A percentile compares a stretch with the other conserved stretches of the same genome.
Evolutionary conservation across 2,113 vertebrate species (phyloP).

Genomic region (Eira barbara): DNA sequence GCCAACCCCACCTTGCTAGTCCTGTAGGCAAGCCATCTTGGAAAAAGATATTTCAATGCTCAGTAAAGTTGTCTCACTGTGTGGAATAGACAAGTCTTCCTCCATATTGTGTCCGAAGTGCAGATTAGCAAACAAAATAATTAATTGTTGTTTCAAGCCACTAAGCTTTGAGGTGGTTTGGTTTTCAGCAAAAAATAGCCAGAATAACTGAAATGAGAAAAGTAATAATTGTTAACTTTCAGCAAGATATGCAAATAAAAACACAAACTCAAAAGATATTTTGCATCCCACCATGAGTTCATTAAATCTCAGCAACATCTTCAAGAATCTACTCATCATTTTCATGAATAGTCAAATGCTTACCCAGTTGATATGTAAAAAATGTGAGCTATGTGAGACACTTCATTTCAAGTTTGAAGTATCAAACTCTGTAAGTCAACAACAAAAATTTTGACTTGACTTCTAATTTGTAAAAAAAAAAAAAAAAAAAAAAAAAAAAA

Average conservation of each 20-base stretch:
- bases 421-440: not conserved
- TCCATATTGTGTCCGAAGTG: not conserved
- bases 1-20: not conserved
- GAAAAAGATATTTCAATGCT: not conserved
- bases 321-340: not conserved
- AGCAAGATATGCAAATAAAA: not conserved
- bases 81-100: not conserved
- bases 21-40: not conserved
- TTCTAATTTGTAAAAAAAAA: not conserved
- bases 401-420: not conserved
- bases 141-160: not conserved
- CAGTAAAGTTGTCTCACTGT: fast-evolving
- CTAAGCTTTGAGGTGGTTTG: not conserved
- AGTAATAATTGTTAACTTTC: not conserved
- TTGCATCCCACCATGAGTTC: not conserved
- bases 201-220: not conserved
- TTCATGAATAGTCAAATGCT: not conserved
- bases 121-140: not conserved
- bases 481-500: not conserved
- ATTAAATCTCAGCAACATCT: not conserved
- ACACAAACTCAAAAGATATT: not conserved
- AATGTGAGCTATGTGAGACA: not conserved
- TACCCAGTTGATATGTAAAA: not conserved
- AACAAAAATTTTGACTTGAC: not conserved
- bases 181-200: not conserved